phyloP scores from a whole-genome alignment of 2,888 invertebrate genomes.

The Apodemia duryi region DNA sequence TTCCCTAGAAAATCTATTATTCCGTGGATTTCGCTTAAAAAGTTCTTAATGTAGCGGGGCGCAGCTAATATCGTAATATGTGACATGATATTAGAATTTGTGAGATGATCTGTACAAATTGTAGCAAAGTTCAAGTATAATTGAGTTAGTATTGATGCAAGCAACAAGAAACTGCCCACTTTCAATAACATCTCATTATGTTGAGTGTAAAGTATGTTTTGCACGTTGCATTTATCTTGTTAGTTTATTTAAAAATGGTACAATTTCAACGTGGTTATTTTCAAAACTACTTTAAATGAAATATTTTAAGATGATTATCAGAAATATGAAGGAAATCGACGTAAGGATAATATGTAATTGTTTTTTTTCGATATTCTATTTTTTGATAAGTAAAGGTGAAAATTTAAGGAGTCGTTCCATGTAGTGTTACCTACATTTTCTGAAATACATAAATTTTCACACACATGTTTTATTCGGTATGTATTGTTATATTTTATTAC shows the following conservation, averaged over 20 bases:
- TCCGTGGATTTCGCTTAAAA: no score
- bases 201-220: not conserved
- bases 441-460: no score
- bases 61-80: no score
- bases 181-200: not conserved
- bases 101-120: not conserved
- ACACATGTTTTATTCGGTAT: no score
- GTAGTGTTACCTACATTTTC: no score
- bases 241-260: not conserved
- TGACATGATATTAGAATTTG: no score
- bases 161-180: not conserved
- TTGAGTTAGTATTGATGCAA: slow-evolving; percentile 7
- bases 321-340: not conserved
- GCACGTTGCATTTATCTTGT: not conserved
- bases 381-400: not conserved
- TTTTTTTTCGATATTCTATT: not conserved
- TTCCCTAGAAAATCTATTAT: no score
- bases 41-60: no score
- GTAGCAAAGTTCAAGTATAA: slow-evolving; percentile 3
- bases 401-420: no score
- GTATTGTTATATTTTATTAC: no score
- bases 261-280: not conserved
- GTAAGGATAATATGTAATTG: not conserved
- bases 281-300: not conserved
- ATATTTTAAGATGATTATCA: not conserved